phyloP scores from a whole-genome alignment of 2,113 vertebrate species.

The Polypterus senegalus region DNA sequence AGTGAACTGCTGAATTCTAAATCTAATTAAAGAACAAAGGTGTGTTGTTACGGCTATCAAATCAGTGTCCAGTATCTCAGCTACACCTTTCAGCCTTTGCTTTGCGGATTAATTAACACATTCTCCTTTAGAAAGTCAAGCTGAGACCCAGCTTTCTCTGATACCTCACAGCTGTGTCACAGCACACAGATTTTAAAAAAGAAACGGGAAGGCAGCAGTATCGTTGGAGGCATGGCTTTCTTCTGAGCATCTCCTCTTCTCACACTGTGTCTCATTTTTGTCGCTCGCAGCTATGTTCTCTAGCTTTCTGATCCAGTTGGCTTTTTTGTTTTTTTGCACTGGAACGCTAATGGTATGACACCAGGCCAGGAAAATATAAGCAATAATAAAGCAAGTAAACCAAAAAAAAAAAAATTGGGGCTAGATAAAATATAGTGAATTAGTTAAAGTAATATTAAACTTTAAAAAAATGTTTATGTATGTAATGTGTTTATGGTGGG shows the following conservation, averaged over 20 bases:
- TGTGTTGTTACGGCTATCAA: slow-evolving; percentile 37
- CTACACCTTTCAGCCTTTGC: slow-evolving; percentile 37
- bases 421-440: slow-evolving; percentile 32
- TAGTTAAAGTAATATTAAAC: slow-evolving; percentile 33
- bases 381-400: slow-evolving; percentile 27
- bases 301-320: slow-evolving; percentile 28
- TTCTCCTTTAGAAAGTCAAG: slow-evolving; percentile 32
- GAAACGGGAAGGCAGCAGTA: slow-evolving; percentile 24
- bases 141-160: slow-evolving; percentile 14
- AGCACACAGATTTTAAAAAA: slow-evolving; percentile 10
- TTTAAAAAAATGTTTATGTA: slow-evolving; percentile 26
- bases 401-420: slow-evolving; percentile 8
- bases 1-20: slow-evolving; percentile 1
- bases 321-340: slow-evolving; percentile 19
- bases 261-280: slow-evolving; percentile 26
- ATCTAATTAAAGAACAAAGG: slow-evolving; percentile 42
- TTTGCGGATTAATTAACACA: slow-evolving; percentile 49
- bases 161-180: slow-evolving; percentile 18
- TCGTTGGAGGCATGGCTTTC: slow-evolving; percentile 21
- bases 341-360: slow-evolving; percentile 31
- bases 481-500: slow-evolving; percentile 26
- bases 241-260: slow-evolving; percentile 17
- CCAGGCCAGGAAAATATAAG: slow-evolving; percentile 35
- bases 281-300: slow-evolving; percentile 33
- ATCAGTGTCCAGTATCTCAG: slow-evolving; percentile 24